These are phyloP conservation scores for Siniperca scherzeri DNA, from an alignment of 2,797 vertebrate species.

Conservation along the genomic window DNA sequence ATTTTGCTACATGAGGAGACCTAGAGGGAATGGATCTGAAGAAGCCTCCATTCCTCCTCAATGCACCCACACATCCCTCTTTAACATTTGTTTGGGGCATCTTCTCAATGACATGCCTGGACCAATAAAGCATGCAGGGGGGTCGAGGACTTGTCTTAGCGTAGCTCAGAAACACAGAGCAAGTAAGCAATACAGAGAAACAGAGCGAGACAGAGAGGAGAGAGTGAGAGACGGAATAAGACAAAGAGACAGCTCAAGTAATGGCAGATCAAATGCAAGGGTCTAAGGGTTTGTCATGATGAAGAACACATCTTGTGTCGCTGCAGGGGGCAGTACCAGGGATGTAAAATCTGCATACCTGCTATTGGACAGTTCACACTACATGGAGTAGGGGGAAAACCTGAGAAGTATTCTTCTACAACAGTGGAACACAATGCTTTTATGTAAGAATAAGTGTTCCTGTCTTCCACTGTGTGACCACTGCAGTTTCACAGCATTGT, in stretches of 20 bases:
- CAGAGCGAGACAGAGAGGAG: constrained; percentile 4
- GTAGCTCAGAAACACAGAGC: constrained; percentile 31
- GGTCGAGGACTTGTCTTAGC: constrained; percentile 48
- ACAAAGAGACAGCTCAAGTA: constrained; percentile 52
- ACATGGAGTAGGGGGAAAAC: not conserved
- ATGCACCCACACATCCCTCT: constrained; percentile 26
- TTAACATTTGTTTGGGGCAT: constrained; percentile 64
- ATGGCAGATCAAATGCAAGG: constrained; percentile 48
- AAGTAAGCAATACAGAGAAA: constrained; percentile 23
- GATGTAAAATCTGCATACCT: constrained; percentile 33
- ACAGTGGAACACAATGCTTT: constrained; percentile 6
- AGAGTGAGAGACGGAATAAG: constrained; percentile 30
- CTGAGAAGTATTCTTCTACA: constrained; percentile 9
- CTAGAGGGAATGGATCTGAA: constrained; percentile 54
- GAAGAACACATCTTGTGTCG: constrained; percentile 39
- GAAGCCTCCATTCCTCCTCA: constrained; percentile 29
- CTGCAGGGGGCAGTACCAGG: constrained; percentile 18
- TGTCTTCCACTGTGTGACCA: not conserved
- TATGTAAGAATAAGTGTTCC: not conserved
- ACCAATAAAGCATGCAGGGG: constrained; percentile 38
- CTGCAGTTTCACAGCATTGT: not conserved
- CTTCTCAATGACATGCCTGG: constrained; percentile 51
- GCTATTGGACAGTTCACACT: constrained; percentile 10
- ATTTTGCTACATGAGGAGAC: constrained; percentile 60
- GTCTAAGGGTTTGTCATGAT: constrained; percentile 49